phyloP scores from a whole-genome alignment of 2,113 vertebrate genomes.

The Heterotis niloticus region DNA sequence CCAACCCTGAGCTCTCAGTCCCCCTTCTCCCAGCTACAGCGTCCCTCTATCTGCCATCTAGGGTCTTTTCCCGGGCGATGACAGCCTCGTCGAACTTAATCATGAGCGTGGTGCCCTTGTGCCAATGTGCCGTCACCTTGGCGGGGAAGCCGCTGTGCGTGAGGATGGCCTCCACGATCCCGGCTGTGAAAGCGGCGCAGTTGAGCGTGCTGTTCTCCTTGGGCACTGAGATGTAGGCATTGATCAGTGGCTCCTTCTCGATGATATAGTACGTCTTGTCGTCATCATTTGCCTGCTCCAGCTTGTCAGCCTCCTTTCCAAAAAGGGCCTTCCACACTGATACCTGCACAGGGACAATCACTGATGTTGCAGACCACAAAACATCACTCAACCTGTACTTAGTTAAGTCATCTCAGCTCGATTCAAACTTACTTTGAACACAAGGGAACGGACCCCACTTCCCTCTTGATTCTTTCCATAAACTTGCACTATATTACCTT shows the following conservation, averaged over 20 bases:
- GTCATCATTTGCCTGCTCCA: slow-evolving; percentile 93
- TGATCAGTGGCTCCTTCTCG: slow-evolving; percentile 86
- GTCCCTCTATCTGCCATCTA: slow-evolving; percentile 74
- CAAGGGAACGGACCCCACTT: no score
- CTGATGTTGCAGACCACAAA: no score
- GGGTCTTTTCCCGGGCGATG: slow-evolving; percentile 79
- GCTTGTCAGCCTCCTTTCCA: slow-evolving; percentile 87
- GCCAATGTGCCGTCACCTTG: slow-evolving; percentile 90
- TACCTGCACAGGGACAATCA: slow-evolving; percentile 52
- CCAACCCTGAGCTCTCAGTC: not conserved
- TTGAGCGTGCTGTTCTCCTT: slow-evolving; percentile 92
- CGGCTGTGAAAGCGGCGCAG: slow-evolving; percentile 86
- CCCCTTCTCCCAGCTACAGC: not conserved
- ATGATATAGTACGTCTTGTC: slow-evolving; percentile 92
- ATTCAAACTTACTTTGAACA: no score
- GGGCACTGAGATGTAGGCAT: slow-evolving; percentile 86
- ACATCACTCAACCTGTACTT: no score
- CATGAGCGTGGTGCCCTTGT: slow-evolving; percentile 96
- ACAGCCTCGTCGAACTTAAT: slow-evolving; percentile 90
- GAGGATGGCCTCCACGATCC: slow-evolving; percentile 84
- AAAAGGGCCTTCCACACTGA: slow-evolving; percentile 84
- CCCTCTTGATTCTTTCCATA: no score
- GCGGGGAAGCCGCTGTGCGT: slow-evolving; percentile 85
- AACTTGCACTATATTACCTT: no score
- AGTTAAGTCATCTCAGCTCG: no score